Evolutionary conservation across 2,888 invertebrate genomes (phyloP).

Genomic region (Caenorhabditis macrosperma): DNA sequence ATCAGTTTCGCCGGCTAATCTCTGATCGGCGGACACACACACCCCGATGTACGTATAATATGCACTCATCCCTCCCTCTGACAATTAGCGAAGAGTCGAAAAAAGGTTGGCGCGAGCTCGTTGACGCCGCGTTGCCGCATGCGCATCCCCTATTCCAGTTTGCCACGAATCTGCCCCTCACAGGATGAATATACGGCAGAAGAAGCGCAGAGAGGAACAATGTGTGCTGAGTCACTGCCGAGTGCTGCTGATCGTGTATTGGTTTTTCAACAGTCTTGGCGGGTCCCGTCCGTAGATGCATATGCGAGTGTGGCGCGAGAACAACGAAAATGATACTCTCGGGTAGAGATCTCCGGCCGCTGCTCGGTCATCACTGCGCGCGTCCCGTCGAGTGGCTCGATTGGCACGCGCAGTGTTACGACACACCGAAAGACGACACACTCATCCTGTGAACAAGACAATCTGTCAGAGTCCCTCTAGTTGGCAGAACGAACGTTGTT

Average conservation of each 20-base stretch:
- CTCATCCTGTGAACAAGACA: conserved; percentile 45
- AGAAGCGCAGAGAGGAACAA: conserved; percentile 31
- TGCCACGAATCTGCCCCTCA: conserved; percentile 23
- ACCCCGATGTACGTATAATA: conserved; percentile 56
- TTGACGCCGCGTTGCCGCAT: conserved; percentile 54
- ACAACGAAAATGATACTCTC: conserved; percentile 51
- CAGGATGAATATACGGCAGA: background rate
- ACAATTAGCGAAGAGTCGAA: conserved; percentile 51
- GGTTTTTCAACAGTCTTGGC: conserved; percentile 46
- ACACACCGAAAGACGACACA: conserved; percentile 11
- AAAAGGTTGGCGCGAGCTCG: conserved; percentile 56
- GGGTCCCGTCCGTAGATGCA: conserved; percentile 16
- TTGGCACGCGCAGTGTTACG: conserved; percentile 36
- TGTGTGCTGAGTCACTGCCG: conserved; percentile 44
- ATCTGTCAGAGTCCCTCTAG: conserved; percentile 17
- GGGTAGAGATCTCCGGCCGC: conserved; percentile 16
- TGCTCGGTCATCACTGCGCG: conserved; percentile 34
- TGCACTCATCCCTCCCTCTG: conserved; percentile 47
- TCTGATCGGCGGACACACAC: conserved; percentile 42
- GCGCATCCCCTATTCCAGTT: conserved; percentile 53
- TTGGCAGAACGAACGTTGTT: conserved; percentile 25
- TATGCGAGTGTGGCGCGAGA: conserved; percentile 24
- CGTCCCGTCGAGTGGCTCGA: conserved; percentile 40
- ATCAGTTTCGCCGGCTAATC: conserved; percentile 35
- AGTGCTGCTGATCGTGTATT: conserved; percentile 21